phyloP scores from a whole-genome alignment of 2,888 invertebrate species.

The Tetragonula carbonaria region DNA sequence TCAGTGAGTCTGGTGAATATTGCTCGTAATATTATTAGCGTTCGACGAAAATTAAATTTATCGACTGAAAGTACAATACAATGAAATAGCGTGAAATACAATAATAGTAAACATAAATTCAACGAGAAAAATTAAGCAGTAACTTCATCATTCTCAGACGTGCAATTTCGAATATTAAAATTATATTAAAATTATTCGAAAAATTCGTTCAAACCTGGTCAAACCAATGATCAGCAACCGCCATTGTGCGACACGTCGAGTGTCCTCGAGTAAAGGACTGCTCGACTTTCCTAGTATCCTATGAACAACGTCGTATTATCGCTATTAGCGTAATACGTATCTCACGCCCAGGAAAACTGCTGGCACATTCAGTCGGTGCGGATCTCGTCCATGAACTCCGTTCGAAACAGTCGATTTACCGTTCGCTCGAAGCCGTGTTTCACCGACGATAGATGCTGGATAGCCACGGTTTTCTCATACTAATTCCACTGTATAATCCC shows the following conservation, averaged over 20 bases:
- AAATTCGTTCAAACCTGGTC: too few relatives aligned
- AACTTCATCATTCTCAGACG: too few relatives aligned
- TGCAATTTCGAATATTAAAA: too few relatives aligned
- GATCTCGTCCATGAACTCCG: conserved; percentile 61
- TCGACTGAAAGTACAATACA: too few relatives aligned
- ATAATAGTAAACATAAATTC: too few relatives aligned
- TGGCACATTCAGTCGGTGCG: conserved; percentile 54
- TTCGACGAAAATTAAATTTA: too few relatives aligned
- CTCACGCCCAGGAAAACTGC: conserved; percentile 45
- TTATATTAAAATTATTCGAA: too few relatives aligned
- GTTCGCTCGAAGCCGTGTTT: conserved; percentile 65
- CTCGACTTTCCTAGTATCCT: conserved; percentile 64
- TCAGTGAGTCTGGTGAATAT: too few relatives aligned
- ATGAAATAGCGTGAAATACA: too few relatives aligned
- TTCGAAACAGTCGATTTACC: conserved; percentile 64
- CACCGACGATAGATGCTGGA: conserved; percentile 32
- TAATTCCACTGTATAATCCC: conserved; percentile 77
- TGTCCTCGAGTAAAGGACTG: conserved; percentile 52
- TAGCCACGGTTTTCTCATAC: conserved; percentile 55
- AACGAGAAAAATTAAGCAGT: too few relatives aligned
- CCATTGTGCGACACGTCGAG: not conserved
- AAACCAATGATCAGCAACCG: too few relatives aligned
- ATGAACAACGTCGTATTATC: conserved; percentile 74
- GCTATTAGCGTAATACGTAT: conserved; percentile 78
- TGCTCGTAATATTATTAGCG: too few relatives aligned